Evolutionary conservation across 2,113 vertebrate species (phyloP).

Genomic region (Calonectris borealis): DNA sequence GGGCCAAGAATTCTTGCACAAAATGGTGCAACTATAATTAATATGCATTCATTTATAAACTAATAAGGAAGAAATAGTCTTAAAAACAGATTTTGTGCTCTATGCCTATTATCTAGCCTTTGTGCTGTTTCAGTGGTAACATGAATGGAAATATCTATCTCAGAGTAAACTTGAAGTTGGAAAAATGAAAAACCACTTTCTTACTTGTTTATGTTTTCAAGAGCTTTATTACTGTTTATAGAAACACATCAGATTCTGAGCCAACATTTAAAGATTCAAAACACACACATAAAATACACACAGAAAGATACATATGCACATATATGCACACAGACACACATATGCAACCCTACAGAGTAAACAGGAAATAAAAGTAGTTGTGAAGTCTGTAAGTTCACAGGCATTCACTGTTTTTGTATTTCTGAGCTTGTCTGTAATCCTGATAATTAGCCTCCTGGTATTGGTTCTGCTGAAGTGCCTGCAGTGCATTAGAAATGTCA

Average conservation of each 20-base stretch:
- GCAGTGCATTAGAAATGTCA: conserved; percentile 23
- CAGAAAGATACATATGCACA: neutral
- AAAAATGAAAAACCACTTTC: neutral
- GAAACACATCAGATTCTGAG: neutral
- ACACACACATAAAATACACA: neutral
- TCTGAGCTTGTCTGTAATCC: conserved; percentile 1
- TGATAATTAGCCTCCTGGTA: conserved; percentile 51
- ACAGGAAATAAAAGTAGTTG: neutral
- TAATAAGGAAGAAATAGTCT: neutral
- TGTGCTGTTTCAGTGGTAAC: neutral
- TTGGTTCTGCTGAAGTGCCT: conserved; percentile 13
- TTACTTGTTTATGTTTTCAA: conserved; percentile 1
- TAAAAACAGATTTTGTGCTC: neutral
- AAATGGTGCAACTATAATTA: neutral
- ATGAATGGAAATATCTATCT: neutral
- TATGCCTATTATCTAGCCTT: neutral
- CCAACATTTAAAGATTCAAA: conserved; percentile 8
- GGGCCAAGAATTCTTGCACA: neutral
- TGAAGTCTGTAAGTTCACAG: neutral
- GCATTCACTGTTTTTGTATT: neutral
- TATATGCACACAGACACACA: neutral
- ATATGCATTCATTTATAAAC: neutral
- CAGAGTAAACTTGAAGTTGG: neutral
- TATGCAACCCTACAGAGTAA: neutral
- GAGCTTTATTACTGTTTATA: neutral